phyloP scores from a whole-genome alignment of 2,113 vertebrate species.

The Hippoglossus stenolepis region DNA sequence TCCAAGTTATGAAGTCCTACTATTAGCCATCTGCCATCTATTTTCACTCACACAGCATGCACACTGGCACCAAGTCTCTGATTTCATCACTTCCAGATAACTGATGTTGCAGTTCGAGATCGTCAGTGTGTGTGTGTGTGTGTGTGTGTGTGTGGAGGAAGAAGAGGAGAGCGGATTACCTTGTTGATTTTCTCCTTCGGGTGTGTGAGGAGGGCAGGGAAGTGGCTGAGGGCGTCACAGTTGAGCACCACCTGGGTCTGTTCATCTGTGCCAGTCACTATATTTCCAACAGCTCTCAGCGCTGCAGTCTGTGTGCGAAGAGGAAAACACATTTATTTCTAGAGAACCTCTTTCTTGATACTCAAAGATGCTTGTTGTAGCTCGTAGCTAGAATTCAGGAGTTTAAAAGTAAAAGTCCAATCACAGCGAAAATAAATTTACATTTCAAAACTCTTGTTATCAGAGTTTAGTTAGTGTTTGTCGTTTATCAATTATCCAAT shows the following conservation, averaged over 20 bases:
- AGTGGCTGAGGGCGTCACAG: constrained; percentile 96
- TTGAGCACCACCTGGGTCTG: constrained; percentile 99
- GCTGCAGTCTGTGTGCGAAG: constrained; percentile 89
- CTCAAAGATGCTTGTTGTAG: not conserved
- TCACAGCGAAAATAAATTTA: not conserved
- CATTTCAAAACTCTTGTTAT: too few relatives aligned
- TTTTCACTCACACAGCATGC: constrained; percentile 68
- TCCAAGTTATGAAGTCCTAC: constrained; percentile 23
- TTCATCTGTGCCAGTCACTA: constrained; percentile 98
- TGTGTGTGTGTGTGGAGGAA: not conserved
- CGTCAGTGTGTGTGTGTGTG: too few relatives aligned
- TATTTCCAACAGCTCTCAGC: constrained; percentile 96
- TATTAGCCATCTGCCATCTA: not conserved
- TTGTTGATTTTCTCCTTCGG: constrained; percentile 99
- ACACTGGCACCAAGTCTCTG: constrained; percentile 80
- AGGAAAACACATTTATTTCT: not conserved
- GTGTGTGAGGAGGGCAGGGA: constrained; percentile 96
- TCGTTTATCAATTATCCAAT: not conserved
- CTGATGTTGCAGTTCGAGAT: not conserved
- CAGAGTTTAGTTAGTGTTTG: not conserved
- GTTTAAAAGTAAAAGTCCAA: not conserved
- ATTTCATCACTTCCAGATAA: constrained; percentile 90
- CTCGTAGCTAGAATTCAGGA: too few relatives aligned
- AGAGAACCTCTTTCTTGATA: not conserved
- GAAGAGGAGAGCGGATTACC: constrained; percentile 77